phyloP scores from a whole-genome alignment of 1,140 invertebrate species.

The Ptiloglossa arizonensis region DNA sequence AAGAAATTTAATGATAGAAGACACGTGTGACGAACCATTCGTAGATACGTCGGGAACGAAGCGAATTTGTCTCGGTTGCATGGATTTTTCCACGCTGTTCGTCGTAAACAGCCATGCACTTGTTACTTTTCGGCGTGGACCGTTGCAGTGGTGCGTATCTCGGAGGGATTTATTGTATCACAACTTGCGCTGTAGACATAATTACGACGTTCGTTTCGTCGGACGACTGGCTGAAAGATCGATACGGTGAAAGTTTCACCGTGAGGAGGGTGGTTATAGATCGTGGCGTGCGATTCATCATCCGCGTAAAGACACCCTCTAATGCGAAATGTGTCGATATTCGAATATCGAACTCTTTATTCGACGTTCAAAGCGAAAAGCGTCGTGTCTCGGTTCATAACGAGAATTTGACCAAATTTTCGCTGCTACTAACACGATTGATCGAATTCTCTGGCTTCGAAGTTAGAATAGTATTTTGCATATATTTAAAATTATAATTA shows the following conservation, averaged over 20 bases:
- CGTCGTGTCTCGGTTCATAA: background rate
- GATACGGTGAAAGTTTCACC: slow-evolving; percentile 12
- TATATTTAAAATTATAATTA: too few species aligned
- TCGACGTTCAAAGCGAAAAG: background rate
- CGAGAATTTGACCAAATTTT: background rate
- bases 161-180: background rate
- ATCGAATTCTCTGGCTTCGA: too few species aligned
- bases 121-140: background rate
- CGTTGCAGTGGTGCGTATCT: background rate
- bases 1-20: background rate
- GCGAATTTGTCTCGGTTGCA: background rate
- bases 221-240: slow-evolving; percentile 4
- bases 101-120: background rate
- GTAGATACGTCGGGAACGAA: background rate
- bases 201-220: slow-evolving; percentile 5
- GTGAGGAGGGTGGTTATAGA: background rate
- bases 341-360: slow-evolving; percentile 12
- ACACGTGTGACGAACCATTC: background rate
- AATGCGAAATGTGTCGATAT: slow-evolving; percentile 16
- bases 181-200: background rate
- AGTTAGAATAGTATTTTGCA: too few species aligned
- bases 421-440: too few species aligned
- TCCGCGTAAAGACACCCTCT: background rate
- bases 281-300: slow-evolving; percentile 8
- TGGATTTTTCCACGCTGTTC: background rate